Evolutionary conservation across 2,797 vertebrate species (phyloP).

Genomic region (Alectoris magna): DNA sequence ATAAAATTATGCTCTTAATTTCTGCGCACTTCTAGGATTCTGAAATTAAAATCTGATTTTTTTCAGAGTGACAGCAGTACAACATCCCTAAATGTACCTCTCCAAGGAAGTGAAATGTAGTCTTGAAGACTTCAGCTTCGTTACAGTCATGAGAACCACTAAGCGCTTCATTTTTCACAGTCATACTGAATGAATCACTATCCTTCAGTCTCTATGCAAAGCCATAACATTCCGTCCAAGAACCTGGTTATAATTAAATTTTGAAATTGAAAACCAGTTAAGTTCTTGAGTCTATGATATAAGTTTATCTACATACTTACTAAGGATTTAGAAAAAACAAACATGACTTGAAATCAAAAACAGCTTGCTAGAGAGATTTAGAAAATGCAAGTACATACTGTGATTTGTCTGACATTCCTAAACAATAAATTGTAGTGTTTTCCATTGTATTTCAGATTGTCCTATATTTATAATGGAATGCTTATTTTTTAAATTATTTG

Average conservation of each 20-base stretch:
- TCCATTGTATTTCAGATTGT: not conserved
- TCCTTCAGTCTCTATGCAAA: not conserved
- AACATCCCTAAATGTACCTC: not conserved
- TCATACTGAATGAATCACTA: constrained; percentile 22
- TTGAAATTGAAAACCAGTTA: not conserved
- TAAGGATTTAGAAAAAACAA: not conserved
- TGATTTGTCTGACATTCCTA: constrained; percentile 13
- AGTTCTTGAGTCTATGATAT: not conserved
- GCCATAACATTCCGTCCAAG: not conserved
- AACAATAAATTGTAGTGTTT: not conserved
- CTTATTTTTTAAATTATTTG: not conserved
- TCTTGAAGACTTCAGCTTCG: not conserved
- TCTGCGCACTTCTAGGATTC: not conserved
- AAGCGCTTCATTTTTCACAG: constrained; percentile 5
- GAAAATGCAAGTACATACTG: not conserved
- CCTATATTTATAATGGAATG: not conserved
- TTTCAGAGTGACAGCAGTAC: not conserved
- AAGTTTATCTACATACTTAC: not conserved
- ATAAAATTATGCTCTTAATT: not conserved
- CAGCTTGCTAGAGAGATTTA: not conserved
- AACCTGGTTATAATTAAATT: not conserved
- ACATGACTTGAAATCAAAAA: not conserved
- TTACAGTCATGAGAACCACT: not conserved
- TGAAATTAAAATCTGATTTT: not conserved
- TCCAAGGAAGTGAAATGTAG: not conserved